Percentiles rank a stretch among this genome's conserved stretches.
These are phyloP conservation scores for Tetranychus truncatus DNA, from an alignment of 2,888 invertebrate genomes.

Conservation along the genomic window DNA sequence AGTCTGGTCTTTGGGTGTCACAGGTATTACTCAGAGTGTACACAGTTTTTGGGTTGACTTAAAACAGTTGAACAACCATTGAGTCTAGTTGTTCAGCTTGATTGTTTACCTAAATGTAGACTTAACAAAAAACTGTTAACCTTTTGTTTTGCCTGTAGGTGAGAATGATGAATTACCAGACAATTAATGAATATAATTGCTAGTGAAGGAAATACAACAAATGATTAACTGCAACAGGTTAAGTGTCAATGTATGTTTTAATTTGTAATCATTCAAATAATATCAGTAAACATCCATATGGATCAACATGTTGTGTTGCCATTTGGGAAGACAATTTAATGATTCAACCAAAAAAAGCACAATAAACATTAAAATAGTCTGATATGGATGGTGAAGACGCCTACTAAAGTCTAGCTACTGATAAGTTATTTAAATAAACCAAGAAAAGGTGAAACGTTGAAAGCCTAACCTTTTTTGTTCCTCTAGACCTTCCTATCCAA, in stretches of 20 bases:
- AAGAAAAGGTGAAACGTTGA: not conserved
- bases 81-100: too few species aligned
- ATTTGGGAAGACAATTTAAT: not conserved
- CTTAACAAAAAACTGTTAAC: too few species aligned
- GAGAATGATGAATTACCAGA: too few species aligned
- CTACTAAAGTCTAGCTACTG: not conserved
- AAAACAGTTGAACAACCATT: too few species aligned
- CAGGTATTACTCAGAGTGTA: too few species aligned
- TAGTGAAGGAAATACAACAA: not conserved
- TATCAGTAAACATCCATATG: not conserved
- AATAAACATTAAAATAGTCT: not conserved
- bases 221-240: not conserved
- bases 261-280: not conserved
- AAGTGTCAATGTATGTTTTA: not conserved
- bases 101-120: too few species aligned
- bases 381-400: not conserved
- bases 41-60: too few species aligned
- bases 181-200: too few species aligned
- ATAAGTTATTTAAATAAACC: not conserved
- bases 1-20: too few species aligned
- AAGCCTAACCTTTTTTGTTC: not conserved
- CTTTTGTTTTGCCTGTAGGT: too few species aligned
- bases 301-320: not conserved
- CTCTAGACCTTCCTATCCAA: too few species aligned
- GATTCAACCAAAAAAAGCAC: not conserved